A percentile compares a stretch with the other conserved stretches of the same genome.
Conservation (phyloP, 2,888 invertebrate genomes). For the Phrixothrix hirtus region DNA sequence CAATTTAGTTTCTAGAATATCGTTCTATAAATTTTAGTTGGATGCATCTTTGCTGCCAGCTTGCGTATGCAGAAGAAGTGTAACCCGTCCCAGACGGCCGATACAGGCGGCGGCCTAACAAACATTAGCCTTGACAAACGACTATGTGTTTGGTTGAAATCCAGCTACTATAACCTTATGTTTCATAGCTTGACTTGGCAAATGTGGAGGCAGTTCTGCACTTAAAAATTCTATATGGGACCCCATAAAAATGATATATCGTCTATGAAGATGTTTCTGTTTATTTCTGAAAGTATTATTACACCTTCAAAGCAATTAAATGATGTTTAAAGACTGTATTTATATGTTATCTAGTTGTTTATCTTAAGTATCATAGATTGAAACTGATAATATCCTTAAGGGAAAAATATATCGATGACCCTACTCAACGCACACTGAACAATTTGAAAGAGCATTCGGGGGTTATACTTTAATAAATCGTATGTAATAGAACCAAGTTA, state of each 20-base stretch:
- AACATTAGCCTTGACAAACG: constrained; percentile 56
- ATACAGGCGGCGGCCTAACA: constrained; percentile 39
- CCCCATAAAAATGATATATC: constrained; percentile 26
- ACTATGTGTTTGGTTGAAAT: constrained; percentile 58
- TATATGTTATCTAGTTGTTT: too few species aligned
- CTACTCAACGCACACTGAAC: constrained; percentile 17
- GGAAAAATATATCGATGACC: constrained; percentile 19
- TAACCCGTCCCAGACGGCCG: constrained; percentile 36
- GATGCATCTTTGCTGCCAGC: constrained; percentile 32
- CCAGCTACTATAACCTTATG: constrained; percentile 56
- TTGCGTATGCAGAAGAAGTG: constrained; percentile 44
- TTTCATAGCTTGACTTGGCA: constrained; percentile 51
- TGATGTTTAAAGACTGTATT: too few species aligned
- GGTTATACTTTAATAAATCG: constrained; percentile 26
- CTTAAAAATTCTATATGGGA: constrained; percentile 32
- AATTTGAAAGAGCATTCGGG: constrained; percentile 22
- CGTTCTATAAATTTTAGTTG: constrained; percentile 46
- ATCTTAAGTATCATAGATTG: constrained; percentile 1
- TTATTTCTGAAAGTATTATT: constrained; percentile 6
- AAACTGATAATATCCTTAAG: constrained; percentile 13
- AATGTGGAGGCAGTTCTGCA: constrained; percentile 35
- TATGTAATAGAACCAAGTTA: constrained; percentile 21
- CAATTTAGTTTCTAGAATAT: constrained; percentile 44
- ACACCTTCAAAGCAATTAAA: too few species aligned
- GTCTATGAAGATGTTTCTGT: constrained; percentile 15